phyloP scores from a whole-genome alignment of 2,888 invertebrate species.

The Morpho achilles region DNA sequence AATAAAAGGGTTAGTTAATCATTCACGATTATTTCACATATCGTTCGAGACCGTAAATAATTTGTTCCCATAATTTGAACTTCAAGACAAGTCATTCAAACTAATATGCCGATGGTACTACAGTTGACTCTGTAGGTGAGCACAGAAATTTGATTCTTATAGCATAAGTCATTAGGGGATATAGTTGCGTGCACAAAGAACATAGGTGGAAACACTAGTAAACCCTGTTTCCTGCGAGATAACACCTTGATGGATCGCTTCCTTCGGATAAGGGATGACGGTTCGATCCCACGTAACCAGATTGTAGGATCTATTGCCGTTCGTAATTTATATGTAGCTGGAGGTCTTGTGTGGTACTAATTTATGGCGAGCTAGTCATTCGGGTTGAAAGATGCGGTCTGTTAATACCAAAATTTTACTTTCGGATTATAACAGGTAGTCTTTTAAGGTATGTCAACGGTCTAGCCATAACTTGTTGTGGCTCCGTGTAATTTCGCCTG shows the following conservation, averaged over 20 bases:
- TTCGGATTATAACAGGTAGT: too few species aligned
- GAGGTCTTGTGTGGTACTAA: constrained; percentile 10
- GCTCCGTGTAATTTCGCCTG: too few species aligned
- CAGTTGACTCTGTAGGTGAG: constrained; percentile 3
- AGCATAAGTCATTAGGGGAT: not conserved
- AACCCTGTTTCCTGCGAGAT: constrained; percentile 61
- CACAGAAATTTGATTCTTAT: constrained; percentile 6
- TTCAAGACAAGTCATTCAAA: constrained; percentile 19
- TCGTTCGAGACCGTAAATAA: constrained; percentile 7
- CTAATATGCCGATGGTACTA: constrained; percentile 9
- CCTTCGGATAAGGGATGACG: constrained; percentile 50
- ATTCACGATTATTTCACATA: not conserved
- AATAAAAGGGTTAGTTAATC: not conserved
- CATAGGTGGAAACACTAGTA: constrained; percentile 30
- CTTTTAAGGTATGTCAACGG: constrained; percentile 1
- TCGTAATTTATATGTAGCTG: constrained; percentile 15
- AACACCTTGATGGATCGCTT: constrained; percentile 72
- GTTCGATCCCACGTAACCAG: constrained; percentile 30
- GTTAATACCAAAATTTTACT: not conserved
- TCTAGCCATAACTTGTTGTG: too few species aligned
- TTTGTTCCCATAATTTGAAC: constrained; percentile 17
- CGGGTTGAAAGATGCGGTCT: not conserved
- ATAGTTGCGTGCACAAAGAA: constrained; percentile 11
- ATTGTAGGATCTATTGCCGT: constrained; percentile 26
- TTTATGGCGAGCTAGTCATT: constrained; percentile 8